These are phyloP conservation scores for Poecile atricapillus DNA, from an alignment of 2,113 vertebrate genomes.

Conservation along the genomic window DNA sequence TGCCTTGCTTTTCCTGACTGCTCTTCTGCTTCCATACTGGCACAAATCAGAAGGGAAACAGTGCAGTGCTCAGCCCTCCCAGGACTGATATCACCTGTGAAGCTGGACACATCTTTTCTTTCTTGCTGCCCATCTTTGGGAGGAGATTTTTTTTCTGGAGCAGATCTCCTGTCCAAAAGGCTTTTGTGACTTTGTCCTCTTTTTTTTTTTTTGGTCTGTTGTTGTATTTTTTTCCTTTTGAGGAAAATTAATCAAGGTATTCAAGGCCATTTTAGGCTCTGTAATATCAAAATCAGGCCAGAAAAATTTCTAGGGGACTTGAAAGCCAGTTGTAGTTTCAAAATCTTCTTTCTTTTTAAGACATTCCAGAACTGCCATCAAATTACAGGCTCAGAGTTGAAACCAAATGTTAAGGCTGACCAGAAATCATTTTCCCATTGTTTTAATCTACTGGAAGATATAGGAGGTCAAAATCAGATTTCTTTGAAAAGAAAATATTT, in stretches of 20 bases:
- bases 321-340: neutral
- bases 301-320: neutral
- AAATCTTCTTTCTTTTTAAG: neutral
- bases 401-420: neutral
- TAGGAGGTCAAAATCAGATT: neutral
- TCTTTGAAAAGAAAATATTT: neutral
- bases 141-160: neutral
- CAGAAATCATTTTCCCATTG: neutral
- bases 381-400: neutral
- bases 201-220: neutral
- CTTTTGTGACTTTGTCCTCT: neutral
- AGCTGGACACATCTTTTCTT: neutral
- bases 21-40: neutral
- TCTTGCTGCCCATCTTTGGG: neutral
- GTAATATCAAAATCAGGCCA: neutral
- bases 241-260: neutral
- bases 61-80: neutral
- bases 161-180: too few relatives aligned
- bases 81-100: neutral
- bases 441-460: neutral
- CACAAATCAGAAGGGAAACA: neutral
- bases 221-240: neutral
- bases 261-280: neutral
- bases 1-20: neutral
- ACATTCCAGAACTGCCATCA: neutral